These are phyloP conservation scores for Tamias sibiricus DNA, from an alignment of 2,113 vertebrate genomes.

Conservation along the genomic window DNA sequence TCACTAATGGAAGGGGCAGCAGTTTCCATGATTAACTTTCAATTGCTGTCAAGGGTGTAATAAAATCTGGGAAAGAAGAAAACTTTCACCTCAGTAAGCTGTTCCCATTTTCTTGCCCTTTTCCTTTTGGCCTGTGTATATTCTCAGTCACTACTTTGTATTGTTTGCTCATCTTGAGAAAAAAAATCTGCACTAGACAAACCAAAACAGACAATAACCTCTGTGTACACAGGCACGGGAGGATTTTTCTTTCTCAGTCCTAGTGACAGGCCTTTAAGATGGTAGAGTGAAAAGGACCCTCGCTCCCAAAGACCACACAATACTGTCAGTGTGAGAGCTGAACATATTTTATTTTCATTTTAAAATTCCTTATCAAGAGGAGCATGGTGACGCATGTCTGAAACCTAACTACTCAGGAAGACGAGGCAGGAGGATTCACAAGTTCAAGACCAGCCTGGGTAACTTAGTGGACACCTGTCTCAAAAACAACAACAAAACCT, in stretches of 20 bases:
- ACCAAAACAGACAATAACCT: background rate
- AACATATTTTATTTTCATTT: background rate
- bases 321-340: background rate
- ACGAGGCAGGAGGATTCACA: background rate
- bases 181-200: background rate
- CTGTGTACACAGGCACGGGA: background rate
- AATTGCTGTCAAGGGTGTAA: constrained; percentile 73
- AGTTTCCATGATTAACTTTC: constrained; percentile 80
- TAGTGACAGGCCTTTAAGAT: background rate
- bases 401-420: background rate
- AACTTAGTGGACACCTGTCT: background rate
- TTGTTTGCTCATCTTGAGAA: constrained; percentile 51
- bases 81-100: constrained; percentile 57
- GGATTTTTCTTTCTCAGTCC: background rate
- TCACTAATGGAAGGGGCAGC: constrained; percentile 73
- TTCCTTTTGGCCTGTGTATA: constrained; percentile 10
- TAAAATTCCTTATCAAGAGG: background rate
- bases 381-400: background rate
- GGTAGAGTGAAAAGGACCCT: background rate
- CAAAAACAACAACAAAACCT: background rate
- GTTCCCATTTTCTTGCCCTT: constrained; percentile 52
- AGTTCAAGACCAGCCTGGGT: background rate
- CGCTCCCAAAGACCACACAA: background rate
- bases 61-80: constrained; percentile 78
- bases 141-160: background rate